These are phyloP conservation scores for Philaenus spumarius DNA, from an alignment of 1,140 invertebrate genomes.

Conservation along the genomic window DNA sequence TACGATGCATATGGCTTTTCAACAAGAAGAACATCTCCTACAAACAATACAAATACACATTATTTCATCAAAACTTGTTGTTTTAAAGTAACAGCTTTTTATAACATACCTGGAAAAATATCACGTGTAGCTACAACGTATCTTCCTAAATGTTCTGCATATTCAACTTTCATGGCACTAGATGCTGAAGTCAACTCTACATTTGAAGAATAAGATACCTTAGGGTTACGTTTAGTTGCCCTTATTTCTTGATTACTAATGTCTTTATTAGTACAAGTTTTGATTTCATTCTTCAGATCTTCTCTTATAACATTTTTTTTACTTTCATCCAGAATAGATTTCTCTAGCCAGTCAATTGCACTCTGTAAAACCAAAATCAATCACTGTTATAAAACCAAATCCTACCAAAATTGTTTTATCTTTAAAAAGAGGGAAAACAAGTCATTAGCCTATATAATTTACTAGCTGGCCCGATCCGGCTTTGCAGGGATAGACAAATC, in stretches of 20 bases:
- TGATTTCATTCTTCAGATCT: constrained; percentile 19
- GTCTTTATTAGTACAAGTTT: not conserved
- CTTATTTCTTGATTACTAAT: not conserved
- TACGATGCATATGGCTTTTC: constrained; percentile 71
- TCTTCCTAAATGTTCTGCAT: constrained; percentile 50
- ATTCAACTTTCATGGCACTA: constrained; percentile 49
- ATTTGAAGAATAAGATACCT: not conserved
- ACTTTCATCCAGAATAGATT: constrained; percentile 7
- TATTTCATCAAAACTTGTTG: too few relatives aligned
- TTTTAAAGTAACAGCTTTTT: too few relatives aligned
- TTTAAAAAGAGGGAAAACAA: too few relatives aligned
- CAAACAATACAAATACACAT: constrained; percentile 29
- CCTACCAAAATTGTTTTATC: too few relatives aligned
- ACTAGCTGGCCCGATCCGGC: too few relatives aligned
- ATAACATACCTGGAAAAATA: constrained; percentile 43
- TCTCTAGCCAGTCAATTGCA: constrained; percentile 17
- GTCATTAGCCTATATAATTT: too few relatives aligned
- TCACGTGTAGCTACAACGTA: constrained; percentile 55
- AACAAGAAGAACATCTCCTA: constrained; percentile 67
- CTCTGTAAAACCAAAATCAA: not conserved
- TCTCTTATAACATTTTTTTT: constrained; percentile 19
- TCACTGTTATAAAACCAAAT: too few relatives aligned
- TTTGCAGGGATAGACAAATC: too few relatives aligned
- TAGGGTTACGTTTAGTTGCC: not conserved
- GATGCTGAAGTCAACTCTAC: constrained; percentile 44